Evolutionary conservation across 2,113 vertebrate genomes (phyloP).

Genomic region (Calcarius ornatus): DNA sequence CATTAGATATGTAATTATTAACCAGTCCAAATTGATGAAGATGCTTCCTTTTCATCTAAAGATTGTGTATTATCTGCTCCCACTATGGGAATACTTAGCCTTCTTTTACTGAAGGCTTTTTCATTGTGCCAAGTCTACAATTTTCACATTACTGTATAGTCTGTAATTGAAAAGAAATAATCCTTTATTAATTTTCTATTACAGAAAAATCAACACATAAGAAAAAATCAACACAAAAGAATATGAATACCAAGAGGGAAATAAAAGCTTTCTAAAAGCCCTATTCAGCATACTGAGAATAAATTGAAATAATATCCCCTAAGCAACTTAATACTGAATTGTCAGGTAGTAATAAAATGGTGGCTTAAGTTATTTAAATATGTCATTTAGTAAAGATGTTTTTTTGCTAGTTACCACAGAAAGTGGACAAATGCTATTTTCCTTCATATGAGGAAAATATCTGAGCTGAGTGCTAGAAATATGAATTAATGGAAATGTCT

Average conservation of each 20-base stretch:
- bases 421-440: not conserved
- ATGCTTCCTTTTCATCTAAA: conserved; percentile 4
- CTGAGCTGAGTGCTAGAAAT: not conserved
- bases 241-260: not conserved
- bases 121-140: not conserved
- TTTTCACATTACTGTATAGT: not conserved
- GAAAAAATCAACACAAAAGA: not conserved
- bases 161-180: not conserved
- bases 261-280: not conserved
- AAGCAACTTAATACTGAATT: not conserved
- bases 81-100: not conserved
- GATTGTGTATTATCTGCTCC: not conserved
- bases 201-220: not conserved
- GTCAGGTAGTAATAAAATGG: not conserved
- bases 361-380: conserved; percentile 7
- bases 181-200: conserved; percentile 5
- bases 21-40: conserved; percentile 15
- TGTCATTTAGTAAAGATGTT: not conserved
- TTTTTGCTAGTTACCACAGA: not conserved
- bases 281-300: not conserved
- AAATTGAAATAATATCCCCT: not conserved
- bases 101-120: not conserved
- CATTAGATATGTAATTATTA: conserved; percentile 31
- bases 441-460: not conserved
- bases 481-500: not conserved